Percentiles rank a stretch among this genome's conserved stretches.
Conservation (phyloP, 2,113 vertebrate genomes). For the Pleuronectes platessa region DNA sequence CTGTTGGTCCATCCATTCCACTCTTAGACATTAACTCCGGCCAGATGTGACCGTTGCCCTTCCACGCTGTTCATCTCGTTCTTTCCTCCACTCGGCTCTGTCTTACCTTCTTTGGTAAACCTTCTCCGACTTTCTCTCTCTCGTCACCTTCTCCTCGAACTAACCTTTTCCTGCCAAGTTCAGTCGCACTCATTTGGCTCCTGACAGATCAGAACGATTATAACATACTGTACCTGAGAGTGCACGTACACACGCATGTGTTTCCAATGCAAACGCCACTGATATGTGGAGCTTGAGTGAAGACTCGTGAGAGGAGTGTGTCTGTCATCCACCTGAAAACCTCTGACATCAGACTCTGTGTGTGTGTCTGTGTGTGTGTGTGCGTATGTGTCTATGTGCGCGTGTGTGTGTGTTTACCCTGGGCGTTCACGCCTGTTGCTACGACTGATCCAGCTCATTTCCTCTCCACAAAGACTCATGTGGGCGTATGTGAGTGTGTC, state of each 20-base stretch:
- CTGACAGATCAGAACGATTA: not conserved
- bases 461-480: slow-evolving; percentile 43
- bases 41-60: slow-evolving; percentile 64
- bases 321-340: slow-evolving; percentile 11
- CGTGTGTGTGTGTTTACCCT: slow-evolving; percentile 41
- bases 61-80: slow-evolving; percentile 31
- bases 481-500: slow-evolving; percentile 13
- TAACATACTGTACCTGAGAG: not conserved
- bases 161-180: slow-evolving; percentile 34
- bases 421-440: slow-evolving; percentile 44
- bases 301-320: slow-evolving; percentile 27
- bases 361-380: slow-evolving; percentile 20
- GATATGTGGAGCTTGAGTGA: slow-evolving; percentile 12
- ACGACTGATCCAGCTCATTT: slow-evolving; percentile 54
- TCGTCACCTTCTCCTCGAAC: slow-evolving; percentile 32
- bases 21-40: slow-evolving; percentile 47
- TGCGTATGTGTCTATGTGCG: slow-evolving; percentile 18
- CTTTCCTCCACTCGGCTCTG: slow-evolving; percentile 30
- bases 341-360: slow-evolving; percentile 7
- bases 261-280: not conserved
- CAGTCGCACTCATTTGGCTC: slow-evolving; percentile 2
- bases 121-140: slow-evolving; percentile 24
- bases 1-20: slow-evolving; percentile 29
- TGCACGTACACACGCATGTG: no score
- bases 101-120: slow-evolving; percentile 54